Base-by-base conservation (phyloP, 2,888 invertebrate species). In the Deilephila elpenor region DNA sequence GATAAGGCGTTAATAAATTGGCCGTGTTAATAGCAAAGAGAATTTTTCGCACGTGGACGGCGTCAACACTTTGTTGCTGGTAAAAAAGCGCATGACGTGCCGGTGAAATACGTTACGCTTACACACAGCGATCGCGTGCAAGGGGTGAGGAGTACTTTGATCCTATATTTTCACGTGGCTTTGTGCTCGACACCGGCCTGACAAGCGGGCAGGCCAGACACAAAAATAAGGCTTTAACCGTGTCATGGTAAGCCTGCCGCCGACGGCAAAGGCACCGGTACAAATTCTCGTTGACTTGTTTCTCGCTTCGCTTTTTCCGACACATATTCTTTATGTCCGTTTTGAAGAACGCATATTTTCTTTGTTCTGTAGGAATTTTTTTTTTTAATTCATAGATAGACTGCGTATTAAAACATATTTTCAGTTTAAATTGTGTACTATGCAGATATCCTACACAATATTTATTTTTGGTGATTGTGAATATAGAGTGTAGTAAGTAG, bases 161-260 rank as follows among this genome's bases (percentile, higher is more conserved):
- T 94, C 93, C 93, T 92, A 90, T 89, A 92, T 93, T 93, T 93
- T 92, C 91, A 90, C 92, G 89, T 92, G 91, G 94, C 94, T 94
- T 94, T 94, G 93, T 93, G 88, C 83, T 78, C 91, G 91, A 88
- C 91, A 90, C 86, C 91, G 88, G 90, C 88, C 89, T 94, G 94
- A 94, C 94, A 94, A 91, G 93, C 93, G 91, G 88, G 89, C 91
- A 88, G 91, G 91, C 90, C 92, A 91, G 90, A 93, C 93, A 90
- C 93, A 93, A 94, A 94, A 94, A 94, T 94, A 93, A 93, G 93
- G 94, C 93, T 93, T 94, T 93, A 91, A 91, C 91, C 93, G 88
- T 93, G 94, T 93, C 94, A 93, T 87, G 88, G 92, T 93, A 94
- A 94, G 93, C 94, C 93, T 94, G 93, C 91, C 87, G 90, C 86